These are phyloP conservation scores for Odocoileus hemionus DNA, from an alignment of 2,113 vertebrate genomes.

Conservation along the genomic window DNA sequence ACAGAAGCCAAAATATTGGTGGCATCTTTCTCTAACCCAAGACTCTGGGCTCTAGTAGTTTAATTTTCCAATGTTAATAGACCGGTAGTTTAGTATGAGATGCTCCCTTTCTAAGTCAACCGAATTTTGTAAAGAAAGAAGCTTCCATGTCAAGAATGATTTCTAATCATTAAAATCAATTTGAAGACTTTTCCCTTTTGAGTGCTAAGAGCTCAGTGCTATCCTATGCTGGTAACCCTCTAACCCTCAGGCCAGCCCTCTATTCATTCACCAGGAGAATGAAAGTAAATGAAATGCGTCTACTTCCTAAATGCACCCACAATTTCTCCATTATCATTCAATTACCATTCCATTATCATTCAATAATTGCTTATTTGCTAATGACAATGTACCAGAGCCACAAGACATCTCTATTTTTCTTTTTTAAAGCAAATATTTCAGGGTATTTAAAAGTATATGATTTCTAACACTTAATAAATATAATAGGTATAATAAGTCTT, in stretches of 20 bases:
- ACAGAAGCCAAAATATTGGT: not conserved
- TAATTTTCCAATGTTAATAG: not conserved
- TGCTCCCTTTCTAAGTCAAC: not conserved
- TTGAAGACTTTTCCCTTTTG: not conserved
- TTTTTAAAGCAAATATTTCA: not conserved
- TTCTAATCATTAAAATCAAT: not conserved
- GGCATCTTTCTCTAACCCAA: not conserved
- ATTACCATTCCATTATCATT: not conserved
- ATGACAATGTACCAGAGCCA: not conserved
- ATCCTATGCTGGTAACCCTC: not conserved
- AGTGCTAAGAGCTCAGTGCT: not conserved
- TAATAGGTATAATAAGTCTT: not conserved
- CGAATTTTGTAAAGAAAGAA: not conserved
- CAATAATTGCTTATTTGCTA: not conserved
- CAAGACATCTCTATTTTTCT: not conserved
- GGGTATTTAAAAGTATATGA: not conserved
- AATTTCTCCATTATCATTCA: not conserved
- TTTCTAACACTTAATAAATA: not conserved
- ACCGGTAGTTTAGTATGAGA: not conserved
- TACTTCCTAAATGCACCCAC: not conserved
- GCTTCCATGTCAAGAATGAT: not conserved
- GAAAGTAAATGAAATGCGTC: not conserved
- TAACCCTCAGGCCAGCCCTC: not conserved
- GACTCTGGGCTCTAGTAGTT: not conserved
- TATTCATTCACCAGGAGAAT: not conserved